Evolutionary conservation across 2,797 vertebrate species (phyloP).

Genomic region (Arrhamphus sclerolepis): DNA sequence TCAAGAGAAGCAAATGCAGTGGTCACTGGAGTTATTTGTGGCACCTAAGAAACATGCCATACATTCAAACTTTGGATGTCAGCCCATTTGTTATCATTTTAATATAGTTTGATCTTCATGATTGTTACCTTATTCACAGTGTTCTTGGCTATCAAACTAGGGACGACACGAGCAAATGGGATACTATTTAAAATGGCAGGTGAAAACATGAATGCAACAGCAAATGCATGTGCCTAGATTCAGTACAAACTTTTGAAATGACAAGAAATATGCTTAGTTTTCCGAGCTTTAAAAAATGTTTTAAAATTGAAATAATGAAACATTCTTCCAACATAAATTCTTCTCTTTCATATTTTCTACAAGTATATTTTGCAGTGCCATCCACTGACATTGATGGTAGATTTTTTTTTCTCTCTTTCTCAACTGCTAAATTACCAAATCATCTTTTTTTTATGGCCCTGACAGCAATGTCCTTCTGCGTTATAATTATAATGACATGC

Average conservation of each 20-base stretch:
- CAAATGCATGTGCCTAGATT: not conserved
- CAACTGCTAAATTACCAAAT: constrained; percentile 39
- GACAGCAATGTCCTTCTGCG: constrained; percentile 23
- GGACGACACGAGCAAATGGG: constrained; percentile 9
- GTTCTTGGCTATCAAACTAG: constrained; percentile 10
- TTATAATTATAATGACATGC: constrained; percentile 43
- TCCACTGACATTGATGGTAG: constrained; percentile 3
- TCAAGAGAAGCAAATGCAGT: constrained; percentile 20
- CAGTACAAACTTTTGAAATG: constrained; percentile 8
- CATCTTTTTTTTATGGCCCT: constrained; percentile 17
- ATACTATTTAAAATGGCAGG: not conserved
- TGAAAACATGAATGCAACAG: constrained; percentile 6
- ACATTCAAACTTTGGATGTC: constrained; percentile 29
- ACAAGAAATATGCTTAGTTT: constrained; percentile 7
- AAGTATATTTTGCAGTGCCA: constrained; percentile 13
- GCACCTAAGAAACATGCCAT: constrained; percentile 28
- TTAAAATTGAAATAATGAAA: constrained; percentile 11
- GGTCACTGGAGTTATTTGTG: constrained; percentile 18
- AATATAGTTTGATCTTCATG: constrained; percentile 4
- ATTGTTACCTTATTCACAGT: constrained; percentile 6
- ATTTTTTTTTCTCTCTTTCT: constrained; percentile 16
- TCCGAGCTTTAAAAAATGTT: not conserved
- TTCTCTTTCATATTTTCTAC: not conserved
- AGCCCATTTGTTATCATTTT: constrained; percentile 25
- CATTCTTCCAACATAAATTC: constrained; percentile 7